Conservation (phyloP, 2,888 invertebrate species). For the Lycocerus yunnanus region DNA sequence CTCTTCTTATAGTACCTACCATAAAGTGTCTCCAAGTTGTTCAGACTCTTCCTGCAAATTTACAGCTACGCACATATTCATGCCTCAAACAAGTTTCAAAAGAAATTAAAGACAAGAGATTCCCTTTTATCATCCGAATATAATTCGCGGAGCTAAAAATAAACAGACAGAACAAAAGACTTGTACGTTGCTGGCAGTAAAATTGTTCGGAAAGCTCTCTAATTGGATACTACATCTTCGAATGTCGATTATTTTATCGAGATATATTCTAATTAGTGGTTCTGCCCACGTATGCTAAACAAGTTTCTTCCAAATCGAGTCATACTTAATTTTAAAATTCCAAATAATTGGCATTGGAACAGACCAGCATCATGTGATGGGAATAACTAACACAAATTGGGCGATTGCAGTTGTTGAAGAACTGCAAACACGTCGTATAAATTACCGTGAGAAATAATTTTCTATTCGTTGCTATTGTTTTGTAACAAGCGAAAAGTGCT, state of each 20-base stretch:
- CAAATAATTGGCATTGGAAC: neutral
- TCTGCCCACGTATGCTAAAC: constrained; percentile 26
- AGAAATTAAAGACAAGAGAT: constrained; percentile 11
- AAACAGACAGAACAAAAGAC: neutral
- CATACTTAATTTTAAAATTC: neutral
- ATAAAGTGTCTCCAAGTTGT: constrained; percentile 7
- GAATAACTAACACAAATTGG: neutral
- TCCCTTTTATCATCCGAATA: neutral
- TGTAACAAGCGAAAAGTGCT: too few species aligned
- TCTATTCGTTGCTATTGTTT: too few species aligned
- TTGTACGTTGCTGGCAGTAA: constrained; percentile 5
- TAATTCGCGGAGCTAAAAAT: neutral
- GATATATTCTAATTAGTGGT: constrained; percentile 28
- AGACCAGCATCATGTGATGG: neutral
- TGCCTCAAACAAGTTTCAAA: constrained; percentile 13
- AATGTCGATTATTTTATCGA: constrained; percentile 26
- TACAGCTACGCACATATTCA: constrained; percentile 7
- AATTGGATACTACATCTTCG: constrained; percentile 31
- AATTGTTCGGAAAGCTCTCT: constrained; percentile 14
- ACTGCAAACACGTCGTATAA: neutral
- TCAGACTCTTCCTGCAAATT: constrained; percentile 24
- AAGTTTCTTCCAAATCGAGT: constrained; percentile 12
- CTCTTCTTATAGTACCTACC: constrained; percentile 16
- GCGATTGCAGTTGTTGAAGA: neutral
- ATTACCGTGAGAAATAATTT: neutral